A percentile compares a stretch with the other conserved stretches of the same genome.
These are phyloP conservation scores for Heliocidaris erythrogramma DNA, from an alignment of 35 echinoderm and acorn worm genomes.

Conservation along the genomic window DNA sequence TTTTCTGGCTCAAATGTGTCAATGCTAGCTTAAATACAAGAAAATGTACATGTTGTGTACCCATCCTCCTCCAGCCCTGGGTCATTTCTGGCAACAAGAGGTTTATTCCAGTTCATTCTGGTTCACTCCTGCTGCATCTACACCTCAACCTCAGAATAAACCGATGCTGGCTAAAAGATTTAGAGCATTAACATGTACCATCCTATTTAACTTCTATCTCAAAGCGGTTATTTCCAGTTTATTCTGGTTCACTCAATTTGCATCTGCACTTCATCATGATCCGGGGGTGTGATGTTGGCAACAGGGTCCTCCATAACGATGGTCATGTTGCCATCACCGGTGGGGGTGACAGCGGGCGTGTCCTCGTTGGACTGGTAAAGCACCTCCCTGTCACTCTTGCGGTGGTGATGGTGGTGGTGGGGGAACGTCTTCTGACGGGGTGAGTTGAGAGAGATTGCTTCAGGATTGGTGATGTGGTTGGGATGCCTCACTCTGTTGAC, in stretches of 20 bases:
- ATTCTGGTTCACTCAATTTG: background rate
- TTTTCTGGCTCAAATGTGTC: too few relatives aligned
- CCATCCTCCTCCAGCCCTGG: too few relatives aligned
- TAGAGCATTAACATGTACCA: too few relatives aligned
- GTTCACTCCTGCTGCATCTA: too few relatives aligned
- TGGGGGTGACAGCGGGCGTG: slow-evolving; percentile 27
- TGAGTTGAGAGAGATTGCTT: slow-evolving; percentile 65
- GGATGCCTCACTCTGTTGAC: slow-evolving; percentile 43
- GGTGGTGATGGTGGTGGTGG: background rate
- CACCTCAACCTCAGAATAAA: too few relatives aligned
- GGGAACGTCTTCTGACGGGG: slow-evolving; percentile 18
- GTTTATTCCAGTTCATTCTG: too few relatives aligned
- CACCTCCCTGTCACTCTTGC: slow-evolving; percentile 60
- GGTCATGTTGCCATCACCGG: slow-evolving; percentile 11
- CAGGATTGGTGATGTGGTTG: slow-evolving; percentile 44
- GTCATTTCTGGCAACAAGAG: too few relatives aligned
- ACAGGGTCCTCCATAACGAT: slow-evolving; percentile 14
- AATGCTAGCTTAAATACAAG: too few relatives aligned
- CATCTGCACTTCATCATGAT: background rate
- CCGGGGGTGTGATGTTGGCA: background rate
- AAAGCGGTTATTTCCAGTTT: background rate
- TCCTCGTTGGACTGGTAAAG: slow-evolving; percentile 66
- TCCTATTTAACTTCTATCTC: too few relatives aligned
- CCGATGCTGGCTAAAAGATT: too few relatives aligned
- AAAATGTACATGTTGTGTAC: too few relatives aligned